Evolutionary conservation across 2,888 invertebrate genomes (phyloP).

Genomic region (Ophion costatus): DNA sequence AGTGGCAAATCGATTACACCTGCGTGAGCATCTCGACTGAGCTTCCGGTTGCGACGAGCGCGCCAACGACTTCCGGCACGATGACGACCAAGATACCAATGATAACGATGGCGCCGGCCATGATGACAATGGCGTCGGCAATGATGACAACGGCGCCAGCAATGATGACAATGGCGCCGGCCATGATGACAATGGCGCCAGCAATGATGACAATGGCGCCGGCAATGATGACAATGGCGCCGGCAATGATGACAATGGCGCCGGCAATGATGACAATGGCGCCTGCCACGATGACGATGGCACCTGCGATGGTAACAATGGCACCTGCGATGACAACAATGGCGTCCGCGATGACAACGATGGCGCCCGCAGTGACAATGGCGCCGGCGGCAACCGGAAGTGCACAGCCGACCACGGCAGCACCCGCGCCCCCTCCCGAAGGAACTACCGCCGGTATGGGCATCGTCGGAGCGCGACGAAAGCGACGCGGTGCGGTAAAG

Average conservation of each 20-base stretch:
- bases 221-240: neutral
- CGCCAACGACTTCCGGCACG: slow-evolving; percentile 18
- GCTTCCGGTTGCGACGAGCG: slow-evolving; percentile 63
- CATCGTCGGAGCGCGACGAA: slow-evolving; percentile 12
- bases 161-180: neutral
- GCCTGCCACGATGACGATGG: slow-evolving; percentile 16
- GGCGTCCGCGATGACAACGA: slow-evolving; percentile 40
- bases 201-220: slow-evolving; percentile 19
- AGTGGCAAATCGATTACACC: slow-evolving; percentile 77
- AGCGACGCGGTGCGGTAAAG: neutral
- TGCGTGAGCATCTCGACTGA: slow-evolving; percentile 74
- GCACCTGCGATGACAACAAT: slow-evolving; percentile 24
- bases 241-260: slow-evolving; percentile 7
- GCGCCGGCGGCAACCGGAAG: neutral
- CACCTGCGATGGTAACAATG: neutral
- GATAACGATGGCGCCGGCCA: neutral
- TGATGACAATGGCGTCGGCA: neutral
- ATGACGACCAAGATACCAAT: slow-evolving; percentile 1
- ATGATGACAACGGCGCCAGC: neutral
- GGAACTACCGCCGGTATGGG: neutral
- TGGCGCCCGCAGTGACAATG: slow-evolving; percentile 14
- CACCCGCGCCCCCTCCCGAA: neutral
- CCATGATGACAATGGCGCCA: neutral
- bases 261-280: slow-evolving; percentile 1
- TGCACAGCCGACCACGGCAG: neutral